Base-by-base conservation (phyloP, 2,113 vertebrate species). In the Scomber japonicus region DNA sequence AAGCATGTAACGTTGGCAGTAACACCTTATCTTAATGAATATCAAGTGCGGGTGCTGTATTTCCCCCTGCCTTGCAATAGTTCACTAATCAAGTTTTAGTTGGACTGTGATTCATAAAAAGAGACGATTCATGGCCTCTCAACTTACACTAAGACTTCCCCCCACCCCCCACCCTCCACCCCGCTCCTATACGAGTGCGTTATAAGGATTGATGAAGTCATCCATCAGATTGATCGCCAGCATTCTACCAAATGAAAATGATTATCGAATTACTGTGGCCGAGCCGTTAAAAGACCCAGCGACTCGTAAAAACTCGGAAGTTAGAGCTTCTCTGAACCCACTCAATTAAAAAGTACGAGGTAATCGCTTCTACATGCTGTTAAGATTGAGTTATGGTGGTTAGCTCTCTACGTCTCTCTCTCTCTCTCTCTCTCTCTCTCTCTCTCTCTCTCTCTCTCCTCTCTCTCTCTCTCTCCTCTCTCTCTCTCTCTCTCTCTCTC, bases 191-290 rank as follows among this genome's bases (percentile, higher is more conserved):
- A 48, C 44, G 73, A 64, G 71, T 65, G 66, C 0, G 83, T 85
- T 84, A 88, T 21, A 12, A 71, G 82, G 89, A 90, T 85, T 91
- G 91, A 95, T 93, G 91, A 93, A 91, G 88, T 89, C 91, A 81
- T 94, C 90, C 80, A 79, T 93, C 91, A 94, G 84, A 91, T 90
- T 88, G 93, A 95, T 94, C 75, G 78, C 88, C 88, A 89, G 88
- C 92, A 92, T 93, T 94, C 91, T 77, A 87, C 88, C 81, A 90
- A 94, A 93, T 92, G 92, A 93, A 94, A 91, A 89, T 91, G 91
- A 94, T 90, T 91, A 93, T 89, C 68, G 86, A 92, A 93, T 93
- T 87, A 92, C 83, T 75, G 81, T 30, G 71, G 87, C 81, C 55
- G 62, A 59, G 83, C 82, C 66, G 85, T 92, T 93, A 90, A 90